A percentile compares a stretch with the other conserved stretches of the same genome.
Evolutionary conservation across 2,888 invertebrate species (phyloP).

Genomic region (Shargacucullia verbasci): DNA sequence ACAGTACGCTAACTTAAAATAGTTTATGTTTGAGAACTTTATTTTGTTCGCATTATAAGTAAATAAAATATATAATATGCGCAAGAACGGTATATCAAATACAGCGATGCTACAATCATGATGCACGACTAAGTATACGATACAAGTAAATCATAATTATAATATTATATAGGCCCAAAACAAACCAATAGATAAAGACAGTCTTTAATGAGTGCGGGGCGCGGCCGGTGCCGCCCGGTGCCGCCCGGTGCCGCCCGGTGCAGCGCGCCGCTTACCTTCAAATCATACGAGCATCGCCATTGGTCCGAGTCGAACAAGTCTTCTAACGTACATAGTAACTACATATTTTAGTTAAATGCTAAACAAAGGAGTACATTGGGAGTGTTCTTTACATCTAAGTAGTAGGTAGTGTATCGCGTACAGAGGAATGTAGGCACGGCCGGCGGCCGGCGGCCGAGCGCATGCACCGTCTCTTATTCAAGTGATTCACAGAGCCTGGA

Average conservation of each 20-base stretch:
- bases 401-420: constrained; percentile 15
- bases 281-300: constrained; percentile 44
- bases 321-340: constrained; percentile 32
- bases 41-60: constrained; percentile 49
- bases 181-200: constrained; percentile 58
- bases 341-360: constrained; percentile 40
- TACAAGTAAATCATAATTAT: constrained; percentile 35
- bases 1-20: constrained; percentile 85
- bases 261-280: constrained; percentile 2
- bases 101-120: constrained; percentile 20
- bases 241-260: constrained; percentile 17
- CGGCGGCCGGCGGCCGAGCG: neutral
- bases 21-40: constrained; percentile 61
- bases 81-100: constrained; percentile 32
- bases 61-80: constrained; percentile 40
- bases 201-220: constrained; percentile 59
- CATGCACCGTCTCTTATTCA: neutral
- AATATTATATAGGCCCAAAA: constrained; percentile 63
- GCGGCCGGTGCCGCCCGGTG: constrained; percentile 10
- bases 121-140: constrained; percentile 42
- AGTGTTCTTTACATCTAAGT: constrained; percentile 20
- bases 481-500: too few relatives aligned
- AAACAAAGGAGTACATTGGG: constrained; percentile 43
- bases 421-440: constrained; percentile 28
- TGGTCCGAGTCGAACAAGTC: constrained; percentile 59